Base-by-base conservation (phyloP, 2,888 invertebrate species). In the Dryadula phaetusa region DNA sequence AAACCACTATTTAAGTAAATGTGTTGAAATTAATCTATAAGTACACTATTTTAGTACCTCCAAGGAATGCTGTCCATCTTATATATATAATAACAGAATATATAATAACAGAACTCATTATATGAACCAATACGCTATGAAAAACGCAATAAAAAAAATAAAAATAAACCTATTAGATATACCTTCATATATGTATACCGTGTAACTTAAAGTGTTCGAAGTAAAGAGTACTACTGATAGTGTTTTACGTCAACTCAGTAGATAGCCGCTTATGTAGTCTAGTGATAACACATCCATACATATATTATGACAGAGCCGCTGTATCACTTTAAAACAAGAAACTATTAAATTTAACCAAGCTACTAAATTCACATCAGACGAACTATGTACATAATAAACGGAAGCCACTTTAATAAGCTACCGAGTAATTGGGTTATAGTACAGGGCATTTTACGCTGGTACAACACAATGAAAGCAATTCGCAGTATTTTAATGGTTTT, bases 341-440 rank as follows among this genome's bases (percentile, higher is more conserved):
- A 69, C 68, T 68, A 72, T 72, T 72, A 71, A 67, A 70, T 67
- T 65, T 47, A 73, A 62, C 70, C 66, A 54, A 69, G 66, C 66
- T 69, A 56, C 69, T 66, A 73, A 70, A 70, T 72, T 73, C 66
- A 64, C 67, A 72, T 70, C 70, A 67, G 67, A 62, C 64, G 46
- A 66, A 73, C 72, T 63, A 69, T 64, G 64, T 54, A 69, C 66
- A 67, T 69, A 69, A 72, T 72, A 71, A 72, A 70, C 70, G 70
- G 66, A 71, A 75, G 72, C 74, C 69, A 68, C 76, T 75, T 77
- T 80, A 78, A 80, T 80, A 81, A 81, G 79, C 78, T 73, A 72
- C 71, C 67, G 67, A 70, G 74, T 81, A 82, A 82, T 81, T 81
- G 80, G 77, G 78, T 82, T 82, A 79, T 76, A 78, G 78, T 76